Evolutionary conservation across 2,888 invertebrate species (phyloP).

Genomic region (Cosmia pyralina): DNA sequence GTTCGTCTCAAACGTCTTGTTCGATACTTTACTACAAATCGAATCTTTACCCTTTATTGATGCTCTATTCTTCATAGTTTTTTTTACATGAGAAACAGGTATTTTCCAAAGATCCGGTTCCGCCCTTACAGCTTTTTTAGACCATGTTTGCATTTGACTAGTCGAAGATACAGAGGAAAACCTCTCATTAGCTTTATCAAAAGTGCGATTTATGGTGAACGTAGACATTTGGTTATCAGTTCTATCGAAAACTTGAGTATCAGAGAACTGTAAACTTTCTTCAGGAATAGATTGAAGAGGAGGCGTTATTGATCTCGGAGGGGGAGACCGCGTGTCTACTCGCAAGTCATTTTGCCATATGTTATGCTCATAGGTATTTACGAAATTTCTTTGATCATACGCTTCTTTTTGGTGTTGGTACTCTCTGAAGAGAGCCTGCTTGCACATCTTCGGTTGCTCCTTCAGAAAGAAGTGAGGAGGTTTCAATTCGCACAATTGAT

Average conservation of each 20-base stretch:
- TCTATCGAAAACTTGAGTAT: conserved; percentile 78
- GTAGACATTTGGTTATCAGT: conserved; percentile 79
- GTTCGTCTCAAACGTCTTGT: conserved; percentile 77
- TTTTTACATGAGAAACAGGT: conserved; percentile 75
- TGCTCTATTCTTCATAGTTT: conserved; percentile 73
- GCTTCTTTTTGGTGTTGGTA: conserved; percentile 77
- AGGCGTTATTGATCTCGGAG: conserved; percentile 82
- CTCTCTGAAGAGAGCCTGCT: conserved; percentile 84
- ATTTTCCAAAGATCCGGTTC: conserved; percentile 84
- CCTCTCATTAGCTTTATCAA: conserved; percentile 76
- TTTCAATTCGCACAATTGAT: conserved; percentile 72
- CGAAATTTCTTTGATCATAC: conserved; percentile 72
- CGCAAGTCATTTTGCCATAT: conserved; percentile 81
- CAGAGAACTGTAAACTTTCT: conserved; percentile 82
- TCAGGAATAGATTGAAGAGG: conserved; percentile 88
- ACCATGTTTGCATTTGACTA: conserved; percentile 79
- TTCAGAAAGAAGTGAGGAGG: conserved; percentile 73
- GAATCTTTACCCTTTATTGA: conserved; percentile 72
- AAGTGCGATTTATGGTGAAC: conserved; percentile 85
- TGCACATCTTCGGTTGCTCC: conserved; percentile 81
- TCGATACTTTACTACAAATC: conserved; percentile 68
- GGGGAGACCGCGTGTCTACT: conserved; percentile 79
- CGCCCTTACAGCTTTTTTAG: conserved; percentile 81
- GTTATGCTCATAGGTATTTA: conserved; percentile 78
- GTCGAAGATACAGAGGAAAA: conserved; percentile 63